Evolutionary conservation across 2,888 invertebrate species (phyloP).

Genomic region (Chrysodeixis includens): DNA sequence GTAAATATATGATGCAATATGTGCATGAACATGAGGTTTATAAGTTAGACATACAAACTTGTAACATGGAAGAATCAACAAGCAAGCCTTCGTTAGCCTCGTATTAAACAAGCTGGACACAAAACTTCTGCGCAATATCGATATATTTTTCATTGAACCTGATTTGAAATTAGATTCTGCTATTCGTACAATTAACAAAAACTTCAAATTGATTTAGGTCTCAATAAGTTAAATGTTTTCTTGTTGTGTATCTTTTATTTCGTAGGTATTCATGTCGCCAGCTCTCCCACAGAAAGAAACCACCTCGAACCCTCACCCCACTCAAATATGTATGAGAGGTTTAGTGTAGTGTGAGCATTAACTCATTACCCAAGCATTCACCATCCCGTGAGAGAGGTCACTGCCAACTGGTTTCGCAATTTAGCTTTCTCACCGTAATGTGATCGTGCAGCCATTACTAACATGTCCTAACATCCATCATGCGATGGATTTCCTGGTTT

Average conservation of each 20-base stretch:
- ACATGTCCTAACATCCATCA: conserved; percentile 3
- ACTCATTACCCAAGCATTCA: not conserved
- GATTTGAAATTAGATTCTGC: too few relatives aligned
- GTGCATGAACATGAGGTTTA: not conserved
- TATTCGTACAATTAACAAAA: too few relatives aligned
- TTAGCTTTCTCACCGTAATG: conserved; percentile 3
- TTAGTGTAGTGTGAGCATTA: not conserved
- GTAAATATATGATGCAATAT: not conserved
- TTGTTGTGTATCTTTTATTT: not conserved
- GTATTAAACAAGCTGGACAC: not conserved
- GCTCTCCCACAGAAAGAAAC: not conserved
- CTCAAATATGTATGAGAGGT: not conserved
- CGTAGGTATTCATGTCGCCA: not conserved
- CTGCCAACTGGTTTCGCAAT: not conserved
- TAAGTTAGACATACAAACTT: not conserved
- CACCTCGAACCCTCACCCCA: not conserved
- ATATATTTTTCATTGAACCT: not conserved
- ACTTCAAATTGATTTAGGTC: too few relatives aligned
- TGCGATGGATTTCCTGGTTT: conserved; percentile 2
- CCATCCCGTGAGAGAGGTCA: not conserved
- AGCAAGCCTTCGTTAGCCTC: not conserved
- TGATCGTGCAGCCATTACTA: not conserved
- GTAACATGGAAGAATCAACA: not conserved
- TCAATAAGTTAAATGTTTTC: not conserved
- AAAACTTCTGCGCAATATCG: not conserved